Percentiles rank a stretch among this genome's conserved stretches.
phyloP scores from a whole-genome alignment of 2,888 invertebrate species.

The Melinaea menophilus region DNA sequence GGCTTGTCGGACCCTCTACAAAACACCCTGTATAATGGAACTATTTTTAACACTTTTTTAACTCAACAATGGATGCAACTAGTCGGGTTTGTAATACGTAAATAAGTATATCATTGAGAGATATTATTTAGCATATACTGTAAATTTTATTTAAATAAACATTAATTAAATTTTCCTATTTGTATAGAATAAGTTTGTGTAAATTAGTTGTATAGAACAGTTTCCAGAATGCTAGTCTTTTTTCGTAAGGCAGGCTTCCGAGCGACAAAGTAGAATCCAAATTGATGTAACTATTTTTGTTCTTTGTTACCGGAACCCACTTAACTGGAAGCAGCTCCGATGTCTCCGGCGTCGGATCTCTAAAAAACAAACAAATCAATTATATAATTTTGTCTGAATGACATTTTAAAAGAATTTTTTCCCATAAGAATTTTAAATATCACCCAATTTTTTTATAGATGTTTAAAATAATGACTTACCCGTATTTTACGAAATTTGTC shows the following conservation, averaged over 20 bases:
- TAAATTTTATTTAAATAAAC: too few relatives aligned
- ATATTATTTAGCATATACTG: too few relatives aligned
- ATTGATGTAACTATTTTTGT: slow-evolving; percentile 36
- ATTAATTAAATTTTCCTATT: not conserved
- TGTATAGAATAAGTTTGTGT: slow-evolving; percentile 8
- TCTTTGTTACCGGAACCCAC: not conserved
- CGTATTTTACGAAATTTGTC: slow-evolving; percentile 43
- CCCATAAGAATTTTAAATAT: too few relatives aligned
- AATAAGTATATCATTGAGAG: too few relatives aligned
- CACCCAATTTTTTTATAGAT: not conserved
- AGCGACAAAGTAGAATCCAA: slow-evolving; percentile 37
- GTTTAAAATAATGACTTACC: slow-evolving; percentile 32
- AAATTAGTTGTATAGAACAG: slow-evolving; percentile 42
- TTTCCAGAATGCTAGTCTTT: slow-evolving; percentile 48
- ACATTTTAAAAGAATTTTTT: too few relatives aligned
- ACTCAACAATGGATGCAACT: too few relatives aligned
- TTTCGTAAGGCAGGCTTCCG: slow-evolving; percentile 37
- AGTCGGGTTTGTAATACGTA: too few relatives aligned
- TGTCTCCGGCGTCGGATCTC: slow-evolving; percentile 44
- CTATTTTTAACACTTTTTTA: too few relatives aligned
- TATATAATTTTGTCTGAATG: slow-evolving; percentile 8
- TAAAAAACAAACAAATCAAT: slow-evolving; percentile 16
- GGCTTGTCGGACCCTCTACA: too few relatives aligned
- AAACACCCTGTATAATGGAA: too few relatives aligned
- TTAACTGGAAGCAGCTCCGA: slow-evolving; percentile 28